Percentiles rank a stretch among this genome's conserved stretches.
phyloP scores from a whole-genome alignment of 1,140 invertebrate species.

The Aphaenogaster floridana region DNA sequence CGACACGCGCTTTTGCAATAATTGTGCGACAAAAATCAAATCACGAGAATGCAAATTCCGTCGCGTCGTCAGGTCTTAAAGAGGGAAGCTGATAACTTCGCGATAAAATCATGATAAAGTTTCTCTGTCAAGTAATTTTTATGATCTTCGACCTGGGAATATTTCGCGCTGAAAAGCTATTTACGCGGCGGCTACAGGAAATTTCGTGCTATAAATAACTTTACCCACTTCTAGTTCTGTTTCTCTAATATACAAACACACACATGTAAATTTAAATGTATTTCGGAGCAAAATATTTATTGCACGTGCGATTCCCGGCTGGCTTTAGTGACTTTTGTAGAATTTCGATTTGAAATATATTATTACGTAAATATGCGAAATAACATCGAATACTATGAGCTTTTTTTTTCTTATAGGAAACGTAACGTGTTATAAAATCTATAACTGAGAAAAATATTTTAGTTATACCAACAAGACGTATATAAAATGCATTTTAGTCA shows the following conservation, averaged over 20 bases:
- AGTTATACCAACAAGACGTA: no score
- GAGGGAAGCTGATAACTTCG: background rate
- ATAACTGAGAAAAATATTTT: background rate
- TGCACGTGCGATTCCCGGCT: background rate
- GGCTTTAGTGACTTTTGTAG: background rate
- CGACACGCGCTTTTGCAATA: background rate
- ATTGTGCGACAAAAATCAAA: conserved; percentile 14
- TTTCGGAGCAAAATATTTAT: background rate
- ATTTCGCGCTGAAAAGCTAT: background rate
- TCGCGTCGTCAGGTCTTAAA: background rate
- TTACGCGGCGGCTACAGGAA: background rate
- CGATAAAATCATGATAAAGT: conserved; percentile 22
- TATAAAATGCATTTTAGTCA: no score
- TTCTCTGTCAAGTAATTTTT: conserved; percentile 23
- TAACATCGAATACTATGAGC: background rate
- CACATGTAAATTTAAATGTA: background rate
- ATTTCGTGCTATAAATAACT: background rate
- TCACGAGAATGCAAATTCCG: conserved; percentile 22
- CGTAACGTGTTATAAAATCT: background rate
- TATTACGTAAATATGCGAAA: background rate
- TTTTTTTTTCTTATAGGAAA: background rate
- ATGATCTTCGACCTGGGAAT: background rate
- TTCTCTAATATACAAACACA: background rate
- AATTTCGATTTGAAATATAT: background rate
- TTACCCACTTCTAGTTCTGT: background rate